phyloP scores from a whole-genome alignment of 1,140 invertebrate genomes.

The Bilobella aurantiaca region DNA sequence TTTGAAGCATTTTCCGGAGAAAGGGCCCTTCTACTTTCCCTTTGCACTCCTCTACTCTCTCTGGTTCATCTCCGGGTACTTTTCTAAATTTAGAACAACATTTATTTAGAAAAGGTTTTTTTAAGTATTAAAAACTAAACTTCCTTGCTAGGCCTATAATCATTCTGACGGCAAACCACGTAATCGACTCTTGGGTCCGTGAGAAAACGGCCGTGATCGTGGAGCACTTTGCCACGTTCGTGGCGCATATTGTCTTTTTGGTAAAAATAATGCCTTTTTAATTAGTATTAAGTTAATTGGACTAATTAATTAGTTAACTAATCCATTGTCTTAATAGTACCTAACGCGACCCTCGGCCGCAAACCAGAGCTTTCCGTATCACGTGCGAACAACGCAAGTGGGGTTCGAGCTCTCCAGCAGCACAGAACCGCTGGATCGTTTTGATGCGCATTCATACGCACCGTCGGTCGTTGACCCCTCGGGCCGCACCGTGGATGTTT shows the following conservation, averaged over 20 bases:
- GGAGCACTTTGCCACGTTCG: conserved; percentile 59
- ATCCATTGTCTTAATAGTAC: conserved; percentile 52
- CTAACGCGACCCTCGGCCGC: conserved; percentile 66
- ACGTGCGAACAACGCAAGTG: conserved; percentile 70
- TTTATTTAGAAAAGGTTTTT: background rate
- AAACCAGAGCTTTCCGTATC: conserved; percentile 77
- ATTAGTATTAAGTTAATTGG: no score
- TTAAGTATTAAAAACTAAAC: conserved; percentile 43
- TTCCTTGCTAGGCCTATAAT: conserved; percentile 66
- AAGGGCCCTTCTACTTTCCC: conserved; percentile 56
- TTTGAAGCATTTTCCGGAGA: conserved; percentile 69
- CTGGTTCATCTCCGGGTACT: conserved; percentile 52
- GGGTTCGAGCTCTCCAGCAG: conserved; percentile 48
- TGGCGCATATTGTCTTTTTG: conserved; percentile 71
- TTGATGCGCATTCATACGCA: conserved; percentile 53
- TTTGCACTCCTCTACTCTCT: conserved; percentile 67
- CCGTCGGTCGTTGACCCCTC: conserved; percentile 38
- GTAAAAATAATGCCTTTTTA: no score
- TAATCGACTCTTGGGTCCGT: conserved; percentile 79
- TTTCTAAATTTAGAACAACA: background rate
- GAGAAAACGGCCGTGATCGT: conserved; percentile 76
- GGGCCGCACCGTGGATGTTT: conserved; percentile 30
- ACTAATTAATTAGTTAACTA: no score
- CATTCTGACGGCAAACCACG: conserved; percentile 67
- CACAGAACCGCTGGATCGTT: conserved; percentile 48